Conservation (phyloP, 2,797 vertebrate species). For the Amblyopsis hoosieri region DNA sequence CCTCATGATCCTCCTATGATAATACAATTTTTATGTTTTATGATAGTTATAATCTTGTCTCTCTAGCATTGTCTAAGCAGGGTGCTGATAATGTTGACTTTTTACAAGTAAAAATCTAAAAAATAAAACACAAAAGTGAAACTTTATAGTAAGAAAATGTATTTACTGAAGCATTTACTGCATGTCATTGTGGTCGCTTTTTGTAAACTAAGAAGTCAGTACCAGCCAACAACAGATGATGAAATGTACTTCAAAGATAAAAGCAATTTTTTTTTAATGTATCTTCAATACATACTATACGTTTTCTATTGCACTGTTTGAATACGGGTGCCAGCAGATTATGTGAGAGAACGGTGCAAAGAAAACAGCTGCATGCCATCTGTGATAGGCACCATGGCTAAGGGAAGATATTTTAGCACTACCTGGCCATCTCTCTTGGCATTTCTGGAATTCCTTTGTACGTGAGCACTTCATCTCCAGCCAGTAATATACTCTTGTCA, state of each 20-base stretch:
- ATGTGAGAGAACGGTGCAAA: slow-evolving; percentile 12
- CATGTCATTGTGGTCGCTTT: slow-evolving; percentile 3
- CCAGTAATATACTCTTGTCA: slow-evolving; percentile 47
- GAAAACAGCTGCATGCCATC: slow-evolving; percentile 63
- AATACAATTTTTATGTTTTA: too few relatives aligned
- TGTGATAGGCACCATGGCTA: slow-evolving; percentile 51
- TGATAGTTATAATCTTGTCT: too few relatives aligned
- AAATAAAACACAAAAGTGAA: slow-evolving; percentile 8
- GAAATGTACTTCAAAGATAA: slow-evolving; percentile 32
- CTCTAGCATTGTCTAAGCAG: not conserved
- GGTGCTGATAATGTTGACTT: not conserved
- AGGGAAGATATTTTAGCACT: slow-evolving; percentile 44
- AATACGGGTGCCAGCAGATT: slow-evolving; percentile 20
- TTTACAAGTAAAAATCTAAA: not conserved
- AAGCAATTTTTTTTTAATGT: slow-evolving; percentile 24
- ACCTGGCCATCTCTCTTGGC: slow-evolving; percentile 61
- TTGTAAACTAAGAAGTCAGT: not conserved
- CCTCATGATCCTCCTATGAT: too few relatives aligned
- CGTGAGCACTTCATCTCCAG: slow-evolving; percentile 56
- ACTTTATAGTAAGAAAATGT: not conserved
- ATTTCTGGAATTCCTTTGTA: slow-evolving; percentile 71
- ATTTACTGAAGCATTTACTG: slow-evolving; percentile 4
- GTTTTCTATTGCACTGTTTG: slow-evolving; percentile 33
- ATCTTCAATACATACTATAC: slow-evolving; percentile 3
- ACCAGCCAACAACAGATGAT: slow-evolving; percentile 12